A percentile compares a stretch with the other conserved stretches of the same genome.
phyloP scores from a whole-genome alignment of 2,888 invertebrate genomes.

The Eucera pruinosa region DNA sequence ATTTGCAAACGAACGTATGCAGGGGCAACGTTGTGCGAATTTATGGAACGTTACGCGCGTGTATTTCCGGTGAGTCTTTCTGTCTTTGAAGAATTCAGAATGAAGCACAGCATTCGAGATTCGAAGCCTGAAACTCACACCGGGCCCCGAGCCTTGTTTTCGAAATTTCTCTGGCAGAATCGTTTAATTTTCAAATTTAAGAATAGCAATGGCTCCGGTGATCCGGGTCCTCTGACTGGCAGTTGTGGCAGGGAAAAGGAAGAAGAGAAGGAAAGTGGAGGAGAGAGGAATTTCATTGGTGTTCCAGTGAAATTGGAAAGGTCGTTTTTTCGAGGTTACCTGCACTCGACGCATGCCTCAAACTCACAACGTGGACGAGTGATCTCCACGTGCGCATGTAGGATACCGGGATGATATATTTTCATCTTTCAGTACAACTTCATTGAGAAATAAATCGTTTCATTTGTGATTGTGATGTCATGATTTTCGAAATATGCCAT shows the following conservation, averaged over 20 bases:
- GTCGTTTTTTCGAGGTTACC: conserved; percentile 55
- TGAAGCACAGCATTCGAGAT: neutral
- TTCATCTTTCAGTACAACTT: no score
- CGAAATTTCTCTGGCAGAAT: conserved; percentile 46
- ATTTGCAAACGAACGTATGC: no score
- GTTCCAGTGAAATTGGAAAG: conserved; percentile 67
- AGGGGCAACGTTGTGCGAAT: neutral
- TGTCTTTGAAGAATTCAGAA: neutral
- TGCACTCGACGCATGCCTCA: conserved; percentile 36
- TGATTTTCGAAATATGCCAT: no score
- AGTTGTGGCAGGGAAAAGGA: conserved; percentile 9
- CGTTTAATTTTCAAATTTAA: conserved; percentile 37
- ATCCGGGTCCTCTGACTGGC: neutral
- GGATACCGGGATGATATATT: neutral
- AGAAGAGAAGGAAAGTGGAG: conserved; percentile 5
- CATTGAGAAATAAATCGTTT: no score
- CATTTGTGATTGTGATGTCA: no score
- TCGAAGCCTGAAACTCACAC: neutral
- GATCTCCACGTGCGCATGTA: conserved; percentile 4
- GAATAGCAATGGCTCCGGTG: conserved; percentile 31
- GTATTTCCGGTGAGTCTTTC: neutral
- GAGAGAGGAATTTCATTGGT: conserved; percentile 47
- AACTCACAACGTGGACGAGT: neutral
- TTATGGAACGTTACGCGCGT: neutral
- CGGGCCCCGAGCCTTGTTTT: neutral